phyloP scores from a whole-genome alignment of 2,888 invertebrate genomes.

The Tubiluchus corallicola region DNA sequence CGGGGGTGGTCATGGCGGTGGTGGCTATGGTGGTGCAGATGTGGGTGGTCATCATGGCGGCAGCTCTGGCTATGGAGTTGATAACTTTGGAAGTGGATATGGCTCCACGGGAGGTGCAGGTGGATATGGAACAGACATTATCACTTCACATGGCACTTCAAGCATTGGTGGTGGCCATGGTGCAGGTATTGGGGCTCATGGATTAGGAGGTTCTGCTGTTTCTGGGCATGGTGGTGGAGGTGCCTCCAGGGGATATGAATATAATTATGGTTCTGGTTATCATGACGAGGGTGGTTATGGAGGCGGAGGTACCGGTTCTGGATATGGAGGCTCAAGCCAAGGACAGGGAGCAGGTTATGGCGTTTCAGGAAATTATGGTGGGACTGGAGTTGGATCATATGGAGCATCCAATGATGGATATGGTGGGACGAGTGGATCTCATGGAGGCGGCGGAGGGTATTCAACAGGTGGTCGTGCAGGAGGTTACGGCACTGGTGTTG shows the following conservation, averaged over 20 bases:
- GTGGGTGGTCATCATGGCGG: background rate
- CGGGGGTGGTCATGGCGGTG: background rate
- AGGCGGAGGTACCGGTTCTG: background rate
- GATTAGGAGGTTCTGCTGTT: background rate
- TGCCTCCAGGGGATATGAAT: background rate
- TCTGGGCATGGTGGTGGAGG: background rate
- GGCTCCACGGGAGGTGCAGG: background rate
- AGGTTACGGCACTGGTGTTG: background rate
- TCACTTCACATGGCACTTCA: no score
- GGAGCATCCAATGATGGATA: constrained; percentile 1
- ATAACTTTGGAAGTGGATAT: background rate
- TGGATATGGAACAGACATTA: background rate
- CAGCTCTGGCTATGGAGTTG: background rate
- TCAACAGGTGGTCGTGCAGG: background rate
- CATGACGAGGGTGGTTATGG: background rate
- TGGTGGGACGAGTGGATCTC: background rate
- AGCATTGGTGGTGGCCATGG: background rate
- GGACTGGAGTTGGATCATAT: background rate
- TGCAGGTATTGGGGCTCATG: background rate
- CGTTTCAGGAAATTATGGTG: background rate
- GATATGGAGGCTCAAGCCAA: background rate
- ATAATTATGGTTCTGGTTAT: background rate
- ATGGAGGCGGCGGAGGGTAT: background rate
- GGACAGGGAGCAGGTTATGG: background rate
- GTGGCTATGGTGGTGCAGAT: background rate